phyloP scores from a whole-genome alignment of 2,113 vertebrate genomes.

The Chaetodon trifascialis region DNA sequence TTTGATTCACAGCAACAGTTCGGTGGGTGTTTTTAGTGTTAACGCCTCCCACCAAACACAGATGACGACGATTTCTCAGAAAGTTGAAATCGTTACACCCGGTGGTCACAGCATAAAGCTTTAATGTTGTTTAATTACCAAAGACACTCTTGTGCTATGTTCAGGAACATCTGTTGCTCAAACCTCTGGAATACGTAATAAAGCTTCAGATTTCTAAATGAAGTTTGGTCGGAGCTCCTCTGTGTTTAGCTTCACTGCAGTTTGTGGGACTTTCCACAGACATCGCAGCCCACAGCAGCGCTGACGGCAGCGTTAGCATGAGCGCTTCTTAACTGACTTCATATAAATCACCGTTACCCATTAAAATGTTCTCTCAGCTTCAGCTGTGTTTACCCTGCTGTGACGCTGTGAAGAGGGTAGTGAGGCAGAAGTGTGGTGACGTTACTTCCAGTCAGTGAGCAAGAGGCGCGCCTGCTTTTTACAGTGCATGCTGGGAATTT shows the following conservation, averaged over 20 bases:
- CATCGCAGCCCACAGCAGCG: not conserved
- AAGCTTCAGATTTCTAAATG: not conserved
- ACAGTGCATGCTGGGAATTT: slow-evolving; percentile 39
- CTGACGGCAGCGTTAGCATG: not conserved
- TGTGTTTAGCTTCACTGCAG: not conserved
- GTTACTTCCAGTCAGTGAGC: slow-evolving; percentile 46
- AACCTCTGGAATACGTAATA: too few species aligned
- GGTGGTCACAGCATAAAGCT: too few species aligned
- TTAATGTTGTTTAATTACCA: too few species aligned
- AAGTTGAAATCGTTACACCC: too few species aligned
- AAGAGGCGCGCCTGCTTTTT: slow-evolving; percentile 30
- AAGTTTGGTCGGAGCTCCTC: not conserved
- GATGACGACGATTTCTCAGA: too few species aligned
- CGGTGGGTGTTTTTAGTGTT: too few species aligned
- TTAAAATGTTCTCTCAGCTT: not conserved
- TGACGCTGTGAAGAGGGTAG: not conserved
- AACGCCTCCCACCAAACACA: too few species aligned
- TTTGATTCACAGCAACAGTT: too few species aligned
- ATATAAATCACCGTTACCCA: not conserved
- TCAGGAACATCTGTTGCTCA: too few species aligned
- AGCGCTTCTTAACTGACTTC: not conserved
- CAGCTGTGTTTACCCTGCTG: slow-evolving; percentile 12
- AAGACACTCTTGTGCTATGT: too few species aligned
- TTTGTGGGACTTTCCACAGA: not conserved
- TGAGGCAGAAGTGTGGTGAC: slow-evolving; percentile 22